Conservation (phyloP, 1,140 invertebrate genomes). For the Notospermus geniculatus region DNA sequence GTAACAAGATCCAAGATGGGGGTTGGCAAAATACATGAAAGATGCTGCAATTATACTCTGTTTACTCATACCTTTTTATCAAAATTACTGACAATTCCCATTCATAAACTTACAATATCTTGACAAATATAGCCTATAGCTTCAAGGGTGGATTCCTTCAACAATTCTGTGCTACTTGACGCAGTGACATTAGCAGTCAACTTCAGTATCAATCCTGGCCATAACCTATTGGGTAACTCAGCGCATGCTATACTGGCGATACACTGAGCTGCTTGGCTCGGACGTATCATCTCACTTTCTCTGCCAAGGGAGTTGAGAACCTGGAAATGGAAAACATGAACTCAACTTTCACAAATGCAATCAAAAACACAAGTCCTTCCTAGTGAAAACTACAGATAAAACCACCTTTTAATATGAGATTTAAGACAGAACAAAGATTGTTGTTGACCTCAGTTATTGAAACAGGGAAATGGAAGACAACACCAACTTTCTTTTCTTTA, state of each 20-base stretch:
- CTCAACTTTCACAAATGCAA: constrained; percentile 16
- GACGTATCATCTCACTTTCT: constrained; percentile 74
- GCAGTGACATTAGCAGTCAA: constrained; percentile 86
- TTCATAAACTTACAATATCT: constrained; percentile 65
- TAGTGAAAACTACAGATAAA: too few relatives aligned
- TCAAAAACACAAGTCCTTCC: background rate
- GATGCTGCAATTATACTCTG: too few relatives aligned
- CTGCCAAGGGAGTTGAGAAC: constrained; percentile 90
- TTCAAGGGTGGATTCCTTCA: constrained; percentile 94
- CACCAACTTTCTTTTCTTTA: too few relatives aligned
- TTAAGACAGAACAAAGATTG: too few relatives aligned
- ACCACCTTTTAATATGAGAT: too few relatives aligned
- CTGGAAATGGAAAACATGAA: constrained; percentile 59
- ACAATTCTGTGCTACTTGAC: constrained; percentile 80
- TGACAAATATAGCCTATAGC: constrained; percentile 89
- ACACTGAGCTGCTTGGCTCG: constrained; percentile 97
- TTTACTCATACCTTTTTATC: too few relatives aligned
- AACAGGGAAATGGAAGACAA: too few relatives aligned
- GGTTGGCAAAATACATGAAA: too few relatives aligned
- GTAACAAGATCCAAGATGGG: too few relatives aligned
- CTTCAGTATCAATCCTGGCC: constrained; percentile 78
- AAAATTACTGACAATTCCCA: too few relatives aligned
- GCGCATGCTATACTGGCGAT: constrained; percentile 97
- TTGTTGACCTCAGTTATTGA: too few relatives aligned
- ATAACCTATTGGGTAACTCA: constrained; percentile 77